Evolutionary conservation across 2,888 invertebrate genomes (phyloP), one percentile per base, ranked within the genome.

Genomic region (Xanthorhoe designata): DNA sequence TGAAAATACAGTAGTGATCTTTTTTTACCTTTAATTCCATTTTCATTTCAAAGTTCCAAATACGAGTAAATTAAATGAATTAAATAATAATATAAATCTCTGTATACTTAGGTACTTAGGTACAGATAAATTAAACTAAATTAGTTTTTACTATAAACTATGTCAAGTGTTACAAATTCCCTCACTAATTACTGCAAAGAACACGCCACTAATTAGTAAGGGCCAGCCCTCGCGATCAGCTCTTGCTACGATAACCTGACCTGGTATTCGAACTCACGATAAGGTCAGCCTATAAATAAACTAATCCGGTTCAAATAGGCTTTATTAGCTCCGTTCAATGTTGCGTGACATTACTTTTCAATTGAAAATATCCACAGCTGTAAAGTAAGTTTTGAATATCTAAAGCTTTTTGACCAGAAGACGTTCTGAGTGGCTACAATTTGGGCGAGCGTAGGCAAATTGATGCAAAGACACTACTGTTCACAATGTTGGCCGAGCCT

Each of bases 221-320:
- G 54, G 68, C 32, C 68, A 63, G 53, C 66, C 71, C 69, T 73
- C 59, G 64, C 68, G 69, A 70, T 76, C 75, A 77, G 68, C 75
- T 74, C 75, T 77, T 74, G 64, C 68, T 64, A 57, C 66, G 73
- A 75, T 76, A 79, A 75, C 72, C 70, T 62, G 75, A 75, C 68
- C 71, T 74, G 77, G 76, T 81, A 79, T 80, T 81, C 80, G 77
- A 74, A 75, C 75, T 75, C 54, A 13, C 62, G 50, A 53, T 68
- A 69, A 71, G 66, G 71, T 71, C 62, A 68, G 18, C n/a, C 64
- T 71, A 73, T 69, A 66, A 71, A 73, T 73, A 69, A 19, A 69
- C 17, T n/a, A 50, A 66, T 68, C 68, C 58, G 61, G 65, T 67
- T 70, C 9, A 51, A 32, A 18, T 58, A 29, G 38, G 55, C 45